These are phyloP conservation scores for Drosophila seclusa DNA, from an alignment of 2,888 invertebrate species.

Conservation along the genomic window DNA sequence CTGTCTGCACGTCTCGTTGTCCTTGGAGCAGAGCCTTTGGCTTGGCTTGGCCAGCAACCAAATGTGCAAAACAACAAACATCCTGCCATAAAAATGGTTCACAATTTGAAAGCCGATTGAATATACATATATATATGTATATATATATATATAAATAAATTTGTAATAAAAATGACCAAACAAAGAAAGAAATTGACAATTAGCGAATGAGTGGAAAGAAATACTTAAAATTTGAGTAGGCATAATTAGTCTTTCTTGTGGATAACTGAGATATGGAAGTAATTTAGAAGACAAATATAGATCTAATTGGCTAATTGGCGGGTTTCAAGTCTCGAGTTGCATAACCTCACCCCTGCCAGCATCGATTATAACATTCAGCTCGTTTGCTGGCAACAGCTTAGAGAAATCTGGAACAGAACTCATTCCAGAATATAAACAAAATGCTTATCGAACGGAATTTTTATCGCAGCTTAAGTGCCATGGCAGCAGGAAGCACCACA, in stretches of 20 bases:
- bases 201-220: neutral
- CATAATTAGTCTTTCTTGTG: neutral
- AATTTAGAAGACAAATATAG: neutral
- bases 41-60: slow-evolving; percentile 15
- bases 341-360: too few relatives aligned
- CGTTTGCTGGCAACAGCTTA: slow-evolving; percentile 54
- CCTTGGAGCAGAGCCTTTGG: slow-evolving; percentile 4
- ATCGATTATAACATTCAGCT: slow-evolving; percentile 21
- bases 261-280: neutral
- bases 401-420: slow-evolving; percentile 15
- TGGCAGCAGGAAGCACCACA: slow-evolving; percentile 75
- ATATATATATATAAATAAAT: neutral
- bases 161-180: neutral
- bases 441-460: slow-evolving; percentile 76
- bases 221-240: neutral
- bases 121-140: neutral
- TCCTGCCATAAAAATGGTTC: slow-evolving; percentile 15
- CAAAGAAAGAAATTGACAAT: neutral
- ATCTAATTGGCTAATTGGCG: neutral
- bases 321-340: neutral
- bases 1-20: slow-evolving; percentile 25
- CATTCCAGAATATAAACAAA: slow-evolving; percentile 58
- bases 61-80: slow-evolving; percentile 36
- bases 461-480: slow-evolving; percentile 78
- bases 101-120: slow-evolving; percentile 1